Evolutionary conservation across 1,140 invertebrate genomes (phyloP), one percentile per base, ranked within the genome.

Genomic region (Drosophila sproati): DNA sequence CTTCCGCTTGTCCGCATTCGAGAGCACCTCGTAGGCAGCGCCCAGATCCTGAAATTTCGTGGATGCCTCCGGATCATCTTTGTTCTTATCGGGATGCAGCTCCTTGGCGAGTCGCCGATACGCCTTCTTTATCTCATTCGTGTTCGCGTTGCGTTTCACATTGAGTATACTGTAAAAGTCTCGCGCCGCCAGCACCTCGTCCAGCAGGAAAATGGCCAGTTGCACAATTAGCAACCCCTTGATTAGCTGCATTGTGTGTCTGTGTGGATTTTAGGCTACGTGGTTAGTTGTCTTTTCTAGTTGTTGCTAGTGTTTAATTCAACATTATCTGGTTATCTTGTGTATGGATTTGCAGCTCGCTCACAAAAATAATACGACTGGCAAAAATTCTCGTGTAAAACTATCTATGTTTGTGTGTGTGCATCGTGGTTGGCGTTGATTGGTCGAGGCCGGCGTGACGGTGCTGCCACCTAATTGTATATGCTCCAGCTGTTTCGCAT

Each of bases 81-180:
- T 96, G 93, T 99, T 99, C 92, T 99, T 99, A 91, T 99, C 99
- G 12, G 99, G 99, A 95, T 99, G 99, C 45, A 99, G 93, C 93
- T 99, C 97, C 94, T 99, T 99, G 0, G 99, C 99, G 92, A 98
- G 93, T 82, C 96, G 96, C 83, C 99, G 94, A 92, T 99, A 99
- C 3, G 98, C 98, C 94, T 99, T 99, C 93, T 99, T 99, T 45
- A 99, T 98, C 93, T 99, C 96, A 94, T 99, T 98, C 52, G 95
- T 95, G 82, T 94, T 97, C 20, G 99, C 98, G 92, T 94, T 95
- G 20, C 96, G 82, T 61, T 93, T 73, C 95, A 81, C 97, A 96
- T 91, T 87, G 39, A 99, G 94, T 91, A 99, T 99, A 85, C 95
- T 94, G 94, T 99, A 99, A 94, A 99, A 99, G 93, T 99, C 98